Percentiles rank a stretch among this genome's conserved stretches.
Evolutionary conservation across 2,113 vertebrate species (phyloP).

Genomic region (Mustelus asterias): DNA sequence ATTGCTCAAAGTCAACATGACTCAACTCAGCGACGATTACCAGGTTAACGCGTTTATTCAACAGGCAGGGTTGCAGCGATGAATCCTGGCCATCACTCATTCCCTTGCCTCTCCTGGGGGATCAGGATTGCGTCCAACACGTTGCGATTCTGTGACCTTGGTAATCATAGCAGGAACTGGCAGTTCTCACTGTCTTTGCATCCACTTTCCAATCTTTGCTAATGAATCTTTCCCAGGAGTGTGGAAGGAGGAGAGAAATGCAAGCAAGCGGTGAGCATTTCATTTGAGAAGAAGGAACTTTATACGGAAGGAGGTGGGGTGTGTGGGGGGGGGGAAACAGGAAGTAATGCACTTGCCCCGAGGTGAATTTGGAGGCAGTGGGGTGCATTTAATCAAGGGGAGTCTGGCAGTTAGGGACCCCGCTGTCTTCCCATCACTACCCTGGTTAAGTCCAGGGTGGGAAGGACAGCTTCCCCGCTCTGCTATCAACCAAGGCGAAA

Average conservation of each 20-base stretch:
- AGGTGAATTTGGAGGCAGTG: too few relatives aligned
- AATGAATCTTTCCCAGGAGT: not conserved
- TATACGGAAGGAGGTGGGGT: not conserved
- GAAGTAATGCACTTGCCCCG: too few relatives aligned
- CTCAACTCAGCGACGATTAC: not conserved
- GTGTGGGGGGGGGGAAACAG: not conserved
- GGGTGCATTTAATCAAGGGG: too few relatives aligned
- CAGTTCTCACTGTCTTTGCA: not conserved
- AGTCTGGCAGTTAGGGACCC: too few relatives aligned
- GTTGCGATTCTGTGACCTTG: not conserved
- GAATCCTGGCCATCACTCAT: not conserved
- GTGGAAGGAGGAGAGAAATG: not conserved
- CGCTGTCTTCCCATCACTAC: too few relatives aligned
- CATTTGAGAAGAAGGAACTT: not conserved
- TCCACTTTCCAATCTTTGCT: not conserved
- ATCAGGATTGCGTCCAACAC: not conserved
- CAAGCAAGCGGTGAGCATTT: not conserved
- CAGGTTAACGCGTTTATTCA: not conserved
- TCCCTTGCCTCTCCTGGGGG: not conserved
- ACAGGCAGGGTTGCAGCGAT: not conserved
- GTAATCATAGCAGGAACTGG: not conserved
- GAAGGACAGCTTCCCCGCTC: too few relatives aligned
- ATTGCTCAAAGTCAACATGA: not conserved
- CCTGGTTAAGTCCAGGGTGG: too few relatives aligned
- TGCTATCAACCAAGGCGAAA: too few relatives aligned